Conservation (phyloP, 30 jellyfish, hydroid and myxozoan genomes). For the Aurelia coerulea region DNA sequence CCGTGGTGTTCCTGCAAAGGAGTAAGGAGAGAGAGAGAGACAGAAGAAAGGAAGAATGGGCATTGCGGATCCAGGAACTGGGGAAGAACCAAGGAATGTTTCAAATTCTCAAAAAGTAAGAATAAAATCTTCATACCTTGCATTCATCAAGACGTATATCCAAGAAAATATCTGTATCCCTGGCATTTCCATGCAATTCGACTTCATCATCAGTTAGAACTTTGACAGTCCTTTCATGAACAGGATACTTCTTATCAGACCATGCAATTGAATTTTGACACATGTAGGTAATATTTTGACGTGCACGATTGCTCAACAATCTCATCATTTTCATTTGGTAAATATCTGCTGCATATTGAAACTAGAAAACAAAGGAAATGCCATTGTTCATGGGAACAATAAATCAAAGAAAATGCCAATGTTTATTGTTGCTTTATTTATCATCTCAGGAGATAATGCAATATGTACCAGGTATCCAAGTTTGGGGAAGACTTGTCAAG, state of each 20-base stretch:
- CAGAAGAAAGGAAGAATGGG: no score
- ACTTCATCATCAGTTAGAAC: slow-evolving; percentile 75
- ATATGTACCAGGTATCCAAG: no score
- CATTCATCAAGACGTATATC: slow-evolving; percentile 71
- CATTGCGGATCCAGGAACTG: no score
- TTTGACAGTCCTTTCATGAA: slow-evolving; percentile 64
- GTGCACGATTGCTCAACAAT: slow-evolving; percentile 79
- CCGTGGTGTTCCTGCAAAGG: no score
- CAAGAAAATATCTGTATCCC: slow-evolving; percentile 35
- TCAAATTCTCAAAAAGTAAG: no score
- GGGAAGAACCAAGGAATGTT: no score
- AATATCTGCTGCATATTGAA: slow-evolving; percentile 85
- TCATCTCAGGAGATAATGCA: no score
- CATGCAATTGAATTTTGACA: slow-evolving; percentile 93
- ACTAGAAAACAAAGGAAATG: slow-evolving; percentile 35
- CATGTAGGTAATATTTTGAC: slow-evolving; percentile 90
- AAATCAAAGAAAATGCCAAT: not conserved
- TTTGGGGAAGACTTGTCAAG: no score
- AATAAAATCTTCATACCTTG: slow-evolving; percentile 20
- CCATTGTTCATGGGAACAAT: slow-evolving; percentile 39
- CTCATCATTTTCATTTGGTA: slow-evolving; percentile 91
- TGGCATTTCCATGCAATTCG: slow-evolving; percentile 72
- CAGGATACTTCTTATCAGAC: slow-evolving; percentile 25
- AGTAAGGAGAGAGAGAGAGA: no score
- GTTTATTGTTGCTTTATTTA: no score